These are phyloP conservation scores for Drosophila picticornis DNA, from an alignment of 2,888 invertebrate species.

Conservation along the genomic window DNA sequence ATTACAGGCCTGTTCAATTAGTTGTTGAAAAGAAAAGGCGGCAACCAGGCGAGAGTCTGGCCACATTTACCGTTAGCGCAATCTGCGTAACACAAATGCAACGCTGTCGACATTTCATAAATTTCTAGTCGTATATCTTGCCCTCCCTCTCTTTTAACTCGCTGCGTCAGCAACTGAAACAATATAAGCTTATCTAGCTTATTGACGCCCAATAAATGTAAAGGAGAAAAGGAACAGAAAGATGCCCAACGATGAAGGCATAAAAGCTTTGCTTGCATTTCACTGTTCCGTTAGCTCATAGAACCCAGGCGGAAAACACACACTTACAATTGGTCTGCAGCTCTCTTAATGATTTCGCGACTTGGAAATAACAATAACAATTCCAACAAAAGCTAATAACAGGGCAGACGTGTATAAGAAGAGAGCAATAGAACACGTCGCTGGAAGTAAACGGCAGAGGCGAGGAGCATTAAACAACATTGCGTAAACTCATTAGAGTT, in stretches of 20 bases:
- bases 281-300: conserved; percentile 2
- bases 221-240: conserved; percentile 8
- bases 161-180: conserved; percentile 5
- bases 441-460: conserved; percentile 4
- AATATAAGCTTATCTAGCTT: conserved; percentile 22
- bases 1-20: conserved; percentile 56
- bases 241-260: conserved; percentile 27
- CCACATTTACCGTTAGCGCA: conserved; percentile 22
- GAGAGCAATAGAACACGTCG: conserved; percentile 20
- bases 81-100: conserved; percentile 34
- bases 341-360: conserved; percentile 34
- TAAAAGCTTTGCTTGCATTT: conserved; percentile 24
- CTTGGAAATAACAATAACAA: conserved; percentile 59
- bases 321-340: conserved; percentile 34
- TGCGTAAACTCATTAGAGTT: conserved; percentile 38
- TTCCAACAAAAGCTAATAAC: conserved; percentile 47
- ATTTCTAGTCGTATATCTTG: not conserved
- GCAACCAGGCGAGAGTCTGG: not conserved
- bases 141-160: not conserved
- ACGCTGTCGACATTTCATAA: conserved; percentile 16
- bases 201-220: conserved; percentile 8
- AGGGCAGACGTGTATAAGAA: conserved; percentile 6
- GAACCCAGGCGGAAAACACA: conserved; percentile 9
- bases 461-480: not conserved
- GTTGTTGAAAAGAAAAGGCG: conserved; percentile 20